Percentiles rank a stretch among this genome's conserved stretches.
phyloP scores from a whole-genome alignment of 2,888 invertebrate species.

The Eristalis arbustorum region DNA sequence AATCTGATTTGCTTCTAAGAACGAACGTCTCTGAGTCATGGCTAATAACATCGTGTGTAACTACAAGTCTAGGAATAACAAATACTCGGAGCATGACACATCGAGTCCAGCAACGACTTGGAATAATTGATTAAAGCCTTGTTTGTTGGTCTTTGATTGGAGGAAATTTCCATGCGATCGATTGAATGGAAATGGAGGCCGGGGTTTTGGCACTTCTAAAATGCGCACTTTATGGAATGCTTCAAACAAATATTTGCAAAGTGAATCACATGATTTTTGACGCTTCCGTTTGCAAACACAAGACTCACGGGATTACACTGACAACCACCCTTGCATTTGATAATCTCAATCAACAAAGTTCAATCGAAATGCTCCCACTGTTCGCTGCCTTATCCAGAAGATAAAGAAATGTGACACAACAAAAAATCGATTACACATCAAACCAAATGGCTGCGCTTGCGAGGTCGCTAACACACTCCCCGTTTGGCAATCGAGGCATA shows the following conservation, averaged over 20 bases:
- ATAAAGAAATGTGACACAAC: constrained; percentile 8
- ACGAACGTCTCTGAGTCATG: background rate
- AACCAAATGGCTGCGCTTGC: constrained; percentile 6
- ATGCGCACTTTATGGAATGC: too few relatives aligned
- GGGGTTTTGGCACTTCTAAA: too few relatives aligned
- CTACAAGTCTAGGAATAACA: background rate
- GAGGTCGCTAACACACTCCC: constrained; percentile 13
- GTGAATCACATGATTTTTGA: too few relatives aligned
- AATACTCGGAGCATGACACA: background rate
- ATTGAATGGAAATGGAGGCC: too few relatives aligned
- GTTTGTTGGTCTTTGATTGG: background rate
- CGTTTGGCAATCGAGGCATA: background rate
- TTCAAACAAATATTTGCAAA: too few relatives aligned
- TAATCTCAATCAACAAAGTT: background rate
- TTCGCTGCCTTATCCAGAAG: constrained; percentile 3
- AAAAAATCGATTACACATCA: constrained; percentile 46
- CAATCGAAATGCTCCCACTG: constrained; percentile 10
- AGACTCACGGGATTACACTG: too few relatives aligned
- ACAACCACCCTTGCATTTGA: too few relatives aligned
- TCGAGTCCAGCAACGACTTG: background rate
- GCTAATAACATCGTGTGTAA: background rate
- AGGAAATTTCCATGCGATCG: background rate
- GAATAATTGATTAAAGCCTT: background rate
- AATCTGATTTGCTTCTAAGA: background rate
- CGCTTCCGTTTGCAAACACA: too few relatives aligned